Base-by-base conservation (phyloP, 1,140 invertebrate species). In the Hirudo medicinalis region DNA sequence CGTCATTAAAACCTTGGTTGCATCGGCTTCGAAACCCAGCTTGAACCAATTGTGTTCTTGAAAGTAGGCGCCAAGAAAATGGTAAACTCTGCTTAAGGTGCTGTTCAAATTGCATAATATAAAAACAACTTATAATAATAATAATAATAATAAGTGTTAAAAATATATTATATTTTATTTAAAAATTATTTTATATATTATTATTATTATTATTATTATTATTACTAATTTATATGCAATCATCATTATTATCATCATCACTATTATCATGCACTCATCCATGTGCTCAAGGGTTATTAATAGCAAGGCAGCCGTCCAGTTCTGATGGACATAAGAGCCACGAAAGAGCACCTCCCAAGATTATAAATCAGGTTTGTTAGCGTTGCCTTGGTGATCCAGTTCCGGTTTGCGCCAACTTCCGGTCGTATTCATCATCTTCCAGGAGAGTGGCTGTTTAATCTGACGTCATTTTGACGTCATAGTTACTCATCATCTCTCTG, bases 341-440 rank as follows among this genome's bases (percentile, higher is more conserved):
- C 11, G 43, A 49, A 49, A 17, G 43, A 49, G 43, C 43, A 49
- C 3, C 43, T 49, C 43, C 57, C 19, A 1, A 22, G 22, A 11
- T 63, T 32, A 63, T 63, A 63, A 63, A 63, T 63, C 57, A 63
- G 57, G 57, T 63, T 63, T 63, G 57, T 63, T 63, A 63, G 57
- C 57, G 57, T 63, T 63, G 57, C 57, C 57, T 11, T 63, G 57
- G 57, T 63, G 57, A 63, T 63, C 57, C 22, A 22, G 22, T 63
- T 63, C 57, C 57, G 57, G 57, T 25, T 63, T 25, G 57, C 57
- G 22, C 57, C 57, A 22, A 63, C 57, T 63, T 63, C 57, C 57
- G 57, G 22, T 63, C 57, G 22, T 63, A 63, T 63, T 63, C 57
- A 63, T 63, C 57, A 63, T 63, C 57, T 63, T 63, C 29, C 11